Percentiles rank a stretch among this genome's conserved stretches.
Conservation (phyloP, 2,888 invertebrate species). For the Sclerodermus sp. region DNA sequence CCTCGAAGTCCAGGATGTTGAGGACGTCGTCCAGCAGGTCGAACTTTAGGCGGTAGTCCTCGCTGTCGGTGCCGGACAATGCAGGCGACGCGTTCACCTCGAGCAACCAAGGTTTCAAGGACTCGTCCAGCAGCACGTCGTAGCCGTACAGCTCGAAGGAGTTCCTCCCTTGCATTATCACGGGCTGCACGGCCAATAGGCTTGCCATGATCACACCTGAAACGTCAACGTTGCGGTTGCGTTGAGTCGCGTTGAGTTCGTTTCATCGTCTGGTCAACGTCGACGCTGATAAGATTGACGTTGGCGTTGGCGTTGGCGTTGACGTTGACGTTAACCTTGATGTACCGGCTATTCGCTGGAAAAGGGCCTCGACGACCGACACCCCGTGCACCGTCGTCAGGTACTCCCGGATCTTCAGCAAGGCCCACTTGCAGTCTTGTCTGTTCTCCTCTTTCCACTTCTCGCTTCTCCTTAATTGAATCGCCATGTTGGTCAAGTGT, state of each 20-base stretch:
- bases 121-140: slow-evolving; percentile 64
- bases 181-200: slow-evolving; percentile 61
- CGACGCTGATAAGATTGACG: background rate
- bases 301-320: background rate
- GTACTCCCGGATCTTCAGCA: slow-evolving; percentile 61
- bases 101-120: slow-evolving; percentile 63
- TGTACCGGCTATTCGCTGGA: slow-evolving; percentile 58
- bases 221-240: too few relatives aligned
- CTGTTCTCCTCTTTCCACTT: slow-evolving; percentile 6
- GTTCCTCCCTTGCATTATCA: slow-evolving; percentile 62
- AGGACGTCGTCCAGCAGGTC: slow-evolving; percentile 64
- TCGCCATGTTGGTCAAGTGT: slow-evolving; percentile 64
- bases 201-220: slow-evolving; percentile 61
- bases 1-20: slow-evolving; percentile 64
- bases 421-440: slow-evolving; percentile 64
- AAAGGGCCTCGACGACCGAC: slow-evolving; percentile 57
- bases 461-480: slow-evolving; percentile 52
- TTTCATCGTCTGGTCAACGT: background rate
- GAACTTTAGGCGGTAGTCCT: slow-evolving; percentile 64
- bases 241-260: background rate
- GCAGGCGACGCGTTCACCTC: slow-evolving; percentile 68
- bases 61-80: slow-evolving; percentile 63
- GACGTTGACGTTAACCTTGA: slow-evolving; percentile 2
- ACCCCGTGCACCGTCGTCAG: slow-evolving; percentile 62
- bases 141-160: slow-evolving; percentile 69